Conservation (phyloP, 2,113 vertebrate genomes). For the Halcyon malimbica region DNA sequence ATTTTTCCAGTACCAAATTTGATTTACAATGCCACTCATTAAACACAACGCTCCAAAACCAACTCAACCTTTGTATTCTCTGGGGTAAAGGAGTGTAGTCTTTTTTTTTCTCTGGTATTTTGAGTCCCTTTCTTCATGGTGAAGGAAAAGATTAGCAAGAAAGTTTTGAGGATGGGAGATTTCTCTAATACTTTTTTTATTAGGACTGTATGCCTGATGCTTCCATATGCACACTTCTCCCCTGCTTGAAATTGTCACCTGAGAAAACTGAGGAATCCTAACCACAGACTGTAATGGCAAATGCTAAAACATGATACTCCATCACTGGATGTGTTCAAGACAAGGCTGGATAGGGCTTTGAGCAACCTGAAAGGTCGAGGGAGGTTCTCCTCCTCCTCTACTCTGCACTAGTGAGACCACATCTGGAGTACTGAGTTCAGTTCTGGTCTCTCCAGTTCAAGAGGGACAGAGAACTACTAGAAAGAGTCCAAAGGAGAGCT, state of each 20-base stretch:
- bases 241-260: neutral
- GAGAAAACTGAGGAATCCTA: neutral
- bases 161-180: neutral
- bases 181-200: neutral
- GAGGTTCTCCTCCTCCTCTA: too few species aligned
- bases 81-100: neutral
- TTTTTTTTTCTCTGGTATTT: neutral
- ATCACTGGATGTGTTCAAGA: too few species aligned
- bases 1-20: neutral
- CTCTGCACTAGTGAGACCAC: too few species aligned
- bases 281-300: neutral
- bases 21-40: neutral
- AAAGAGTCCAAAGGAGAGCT: too few species aligned
- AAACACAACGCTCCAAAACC: neutral
- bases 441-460: too few species aligned
- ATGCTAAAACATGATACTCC: neutral
- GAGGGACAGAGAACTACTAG: too few species aligned
- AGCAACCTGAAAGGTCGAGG: too few species aligned
- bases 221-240: neutral
- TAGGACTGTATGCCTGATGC: neutral
- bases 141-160: neutral
- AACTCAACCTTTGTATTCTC: neutral
- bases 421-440: too few species aligned
- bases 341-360: too few species aligned
- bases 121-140: neutral